Evolutionary conservation across 2,113 vertebrate genomes (phyloP), one percentile per base, ranked within the genome.

Genomic region (Himantopus leucocephalus): DNA sequence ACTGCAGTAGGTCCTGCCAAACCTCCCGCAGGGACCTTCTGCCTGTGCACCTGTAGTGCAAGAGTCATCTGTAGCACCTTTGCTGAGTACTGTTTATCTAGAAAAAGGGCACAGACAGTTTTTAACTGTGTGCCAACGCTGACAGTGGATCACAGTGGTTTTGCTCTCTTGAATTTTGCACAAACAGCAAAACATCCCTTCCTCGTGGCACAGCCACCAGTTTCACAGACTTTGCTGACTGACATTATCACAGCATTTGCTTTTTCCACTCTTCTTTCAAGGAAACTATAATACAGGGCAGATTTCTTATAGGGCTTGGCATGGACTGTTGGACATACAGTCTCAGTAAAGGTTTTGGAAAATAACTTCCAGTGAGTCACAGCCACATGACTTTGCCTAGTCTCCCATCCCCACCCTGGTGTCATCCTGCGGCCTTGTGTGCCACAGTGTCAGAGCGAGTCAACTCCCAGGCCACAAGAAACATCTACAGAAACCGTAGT

Each of bases 251-350:
- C 83, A 89, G 64, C 4, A n/a, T 81, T 68, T 81, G 48, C 17
- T 89, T 45, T 37, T 87, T 90, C 78, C 58, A 34, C 71, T 80
- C 72, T 86, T 91, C 92, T 92, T 91, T 93, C 85, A 90, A 94
- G 75, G 92, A 92, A 94, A 93, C 48, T 83, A 22, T 58, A 89
- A 91, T 43, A 90, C 52, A 63, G 88, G 35, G 27, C 23, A 76
- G 62, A 79, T 90, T 88, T 93, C 72, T 47, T 70, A 85, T 50
- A 88, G 73, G 83, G 53, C 55, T 95, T 95, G 92, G 81, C 78
- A 52, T 1, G 0, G 13, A 27, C 29, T 88, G 14, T 56, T 66
- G 55, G 78, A 66, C 76, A 59, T n/a, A 72, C 56, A 0, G 67
- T 84, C 92, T 63, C 70, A 24, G 47, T 29, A 76, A 91, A 91